Conservation (phyloP, 1,140 invertebrate genomes). For the Bombyx mori region DNA sequence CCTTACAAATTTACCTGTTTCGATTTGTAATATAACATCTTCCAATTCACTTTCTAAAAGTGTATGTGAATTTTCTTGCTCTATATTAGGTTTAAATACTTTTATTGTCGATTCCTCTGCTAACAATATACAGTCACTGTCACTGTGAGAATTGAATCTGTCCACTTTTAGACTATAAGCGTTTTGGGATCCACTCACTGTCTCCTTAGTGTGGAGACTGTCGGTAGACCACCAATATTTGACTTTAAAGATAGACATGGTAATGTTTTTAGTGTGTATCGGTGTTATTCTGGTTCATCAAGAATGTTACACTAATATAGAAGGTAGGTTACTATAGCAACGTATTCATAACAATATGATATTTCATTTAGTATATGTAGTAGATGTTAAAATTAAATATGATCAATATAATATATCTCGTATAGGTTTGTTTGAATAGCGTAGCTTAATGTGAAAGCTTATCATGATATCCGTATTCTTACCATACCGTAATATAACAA, state of each 20-base stretch:
- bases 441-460: no score
- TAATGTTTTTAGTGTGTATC: neutral
- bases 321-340: no score
- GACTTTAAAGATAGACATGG: slow-evolving; percentile 46
- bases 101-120: slow-evolving; percentile 38
- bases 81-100: slow-evolving; percentile 44
- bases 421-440: no score
- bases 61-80: slow-evolving; percentile 25
- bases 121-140: slow-evolving; percentile 51
- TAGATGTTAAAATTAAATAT: no score
- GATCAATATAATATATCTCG: no score
- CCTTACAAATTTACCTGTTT: slow-evolving; percentile 55
- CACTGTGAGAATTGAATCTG: slow-evolving; percentile 47
- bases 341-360: no score
- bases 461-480: no score
- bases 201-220: slow-evolving; percentile 30
- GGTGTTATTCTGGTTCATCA: no score
- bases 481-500: no score
- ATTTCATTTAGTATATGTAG: no score
- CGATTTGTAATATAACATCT: slow-evolving; percentile 44
- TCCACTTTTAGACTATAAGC: slow-evolving; percentile 46
- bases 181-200: slow-evolving; percentile 32
- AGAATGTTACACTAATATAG: no score
- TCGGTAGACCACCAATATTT: slow-evolving; percentile 59
- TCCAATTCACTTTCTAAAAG: slow-evolving; percentile 43